These are phyloP conservation scores for Craniophora ligustri DNA, from an alignment of 2,888 invertebrate genomes.

Conservation along the genomic window DNA sequence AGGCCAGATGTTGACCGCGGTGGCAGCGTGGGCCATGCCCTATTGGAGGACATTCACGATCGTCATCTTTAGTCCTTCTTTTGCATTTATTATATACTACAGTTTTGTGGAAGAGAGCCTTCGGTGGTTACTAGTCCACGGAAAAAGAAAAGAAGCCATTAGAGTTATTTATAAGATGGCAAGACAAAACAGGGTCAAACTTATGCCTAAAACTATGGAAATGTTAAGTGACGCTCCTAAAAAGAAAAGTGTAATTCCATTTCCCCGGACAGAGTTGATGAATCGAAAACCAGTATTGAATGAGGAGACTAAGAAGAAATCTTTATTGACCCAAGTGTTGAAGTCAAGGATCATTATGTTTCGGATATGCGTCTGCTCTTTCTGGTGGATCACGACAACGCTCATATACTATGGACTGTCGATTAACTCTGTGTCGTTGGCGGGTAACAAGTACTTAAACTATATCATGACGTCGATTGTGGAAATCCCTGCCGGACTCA, in stretches of 20 bases:
- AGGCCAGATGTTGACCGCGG: constrained; percentile 89
- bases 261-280: not conserved
- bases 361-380: constrained; percentile 36
- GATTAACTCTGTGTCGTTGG: constrained; percentile 91
- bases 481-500: constrained; percentile 88
- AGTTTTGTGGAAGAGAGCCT: constrained; percentile 90
- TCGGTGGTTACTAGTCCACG: constrained; percentile 91
- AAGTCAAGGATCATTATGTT: constrained; percentile 28
- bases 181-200: constrained; percentile 71
- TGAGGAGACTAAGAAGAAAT: not conserved
- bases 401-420: constrained; percentile 93
- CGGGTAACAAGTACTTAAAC: constrained; percentile 92
- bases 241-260: not conserved
- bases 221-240: constrained; percentile 54
- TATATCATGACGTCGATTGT: constrained; percentile 89
- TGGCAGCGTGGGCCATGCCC: constrained; percentile 89
- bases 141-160: constrained; percentile 84
- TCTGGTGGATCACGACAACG: constrained; percentile 91
- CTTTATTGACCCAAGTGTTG: constrained; percentile 18
- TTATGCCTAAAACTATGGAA: constrained; percentile 70
- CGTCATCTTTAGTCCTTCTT: constrained; percentile 89
- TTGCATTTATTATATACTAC: constrained; percentile 89
- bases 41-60: constrained; percentile 90
- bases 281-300: not conserved
- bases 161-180: constrained; percentile 84